Evolutionary conservation across 2,888 invertebrate species (phyloP).

Genomic region (Keiferia lycopersicella): DNA sequence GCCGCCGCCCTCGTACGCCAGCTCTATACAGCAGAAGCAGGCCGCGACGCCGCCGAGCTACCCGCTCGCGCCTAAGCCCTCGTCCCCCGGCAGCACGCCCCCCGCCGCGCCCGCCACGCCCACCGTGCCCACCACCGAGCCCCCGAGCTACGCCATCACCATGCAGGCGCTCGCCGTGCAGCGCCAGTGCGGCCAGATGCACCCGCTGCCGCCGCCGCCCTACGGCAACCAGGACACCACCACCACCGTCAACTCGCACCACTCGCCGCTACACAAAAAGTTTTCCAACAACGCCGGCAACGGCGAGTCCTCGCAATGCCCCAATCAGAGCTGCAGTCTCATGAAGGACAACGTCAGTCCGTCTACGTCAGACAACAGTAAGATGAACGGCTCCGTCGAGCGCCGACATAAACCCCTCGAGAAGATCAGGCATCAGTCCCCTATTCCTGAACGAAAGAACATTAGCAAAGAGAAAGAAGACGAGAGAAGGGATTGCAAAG

Average conservation of each 20-base stretch:
- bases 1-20: slow-evolving; percentile 92
- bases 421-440: slow-evolving; percentile 95
- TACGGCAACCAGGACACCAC: slow-evolving; percentile 79
- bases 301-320: slow-evolving; percentile 76
- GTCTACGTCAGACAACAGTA: slow-evolving; percentile 81
- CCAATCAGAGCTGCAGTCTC: slow-evolving; percentile 75
- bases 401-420: slow-evolving; percentile 69
- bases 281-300: slow-evolving; percentile 82
- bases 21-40: slow-evolving; percentile 89
- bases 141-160: slow-evolving; percentile 95
- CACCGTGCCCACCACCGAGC: slow-evolving; percentile 90
- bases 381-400: slow-evolving; percentile 73
- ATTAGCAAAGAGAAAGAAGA: slow-evolving; percentile 95
- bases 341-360: slow-evolving; percentile 77
- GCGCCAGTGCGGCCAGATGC: slow-evolving; percentile 75
- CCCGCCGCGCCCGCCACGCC: slow-evolving; percentile 64
- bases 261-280: slow-evolving; percentile 86
- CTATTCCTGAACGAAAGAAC: slow-evolving; percentile 95
- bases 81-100: slow-evolving; percentile 77
- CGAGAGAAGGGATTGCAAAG: slow-evolving; percentile 94
- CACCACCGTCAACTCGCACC: slow-evolving; percentile 67
- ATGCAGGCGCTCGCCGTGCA: slow-evolving; percentile 91
- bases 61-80: slow-evolving; percentile 76
- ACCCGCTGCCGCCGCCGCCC: slow-evolving; percentile 86
- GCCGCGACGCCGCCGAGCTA: slow-evolving; percentile 75